Evolutionary conservation across 2,888 invertebrate genomes (phyloP).

Genomic region (Oithona nana): DNA sequence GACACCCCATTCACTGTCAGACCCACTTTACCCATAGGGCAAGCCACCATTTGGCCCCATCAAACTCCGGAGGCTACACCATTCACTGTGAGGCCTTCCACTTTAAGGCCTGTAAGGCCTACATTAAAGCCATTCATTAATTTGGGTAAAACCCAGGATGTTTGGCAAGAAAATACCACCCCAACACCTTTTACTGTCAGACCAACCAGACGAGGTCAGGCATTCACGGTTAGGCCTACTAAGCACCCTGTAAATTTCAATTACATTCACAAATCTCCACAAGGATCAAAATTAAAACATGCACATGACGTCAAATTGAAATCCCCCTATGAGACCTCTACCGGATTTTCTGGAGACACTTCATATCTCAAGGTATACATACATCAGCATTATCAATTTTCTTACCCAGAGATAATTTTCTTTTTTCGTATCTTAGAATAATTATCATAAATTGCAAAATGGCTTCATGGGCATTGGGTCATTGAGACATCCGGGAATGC

Average conservation of each 20-base stretch:
- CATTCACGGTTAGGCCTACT: background rate
- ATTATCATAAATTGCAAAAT: background rate
- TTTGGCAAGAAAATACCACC: background rate
- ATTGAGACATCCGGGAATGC: background rate
- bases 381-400: background rate
- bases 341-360: conserved; percentile 16
- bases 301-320: background rate
- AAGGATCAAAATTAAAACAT: background rate
- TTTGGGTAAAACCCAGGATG: background rate
- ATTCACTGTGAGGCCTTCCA: background rate
- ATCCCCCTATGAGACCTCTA: background rate
- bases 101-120: no score
- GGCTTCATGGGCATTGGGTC: background rate
- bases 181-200: background rate
- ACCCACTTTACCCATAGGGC: background rate
- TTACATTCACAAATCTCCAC: background rate
- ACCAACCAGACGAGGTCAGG: no score
- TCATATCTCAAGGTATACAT: no score
- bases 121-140: background rate
- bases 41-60: background rate
- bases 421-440: no score
- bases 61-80: background rate
- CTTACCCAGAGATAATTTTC: no score
- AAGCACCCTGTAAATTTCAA: background rate
- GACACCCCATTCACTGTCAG: background rate